Base-by-base conservation (phyloP, 2,888 invertebrate species). In the Serripes groenlandicus region DNA sequence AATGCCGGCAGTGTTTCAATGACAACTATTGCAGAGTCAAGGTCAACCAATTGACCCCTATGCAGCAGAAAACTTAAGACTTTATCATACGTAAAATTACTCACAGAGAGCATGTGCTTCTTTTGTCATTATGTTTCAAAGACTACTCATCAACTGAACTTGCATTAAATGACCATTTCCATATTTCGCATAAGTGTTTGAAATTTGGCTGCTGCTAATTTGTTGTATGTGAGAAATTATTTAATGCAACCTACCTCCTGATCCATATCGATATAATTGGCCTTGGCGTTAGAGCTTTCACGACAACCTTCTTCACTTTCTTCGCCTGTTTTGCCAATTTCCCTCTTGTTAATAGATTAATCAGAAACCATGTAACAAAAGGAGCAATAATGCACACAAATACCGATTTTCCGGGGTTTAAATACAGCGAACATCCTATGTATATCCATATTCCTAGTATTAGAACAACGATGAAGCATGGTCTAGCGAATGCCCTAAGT, bases 281-380 rank as follows among this genome's bases (percentile, higher is more conserved):
- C 23, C 30, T 35, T 30, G 71, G 54, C 30, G n/a, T 35, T n/a
- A 71, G 15, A n/a, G 35, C 32, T 35, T 54, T 54, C 32, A n/a
- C 1, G 0, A 56, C 23, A 21, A n/a, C 11, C 26, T 56, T 56
- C n/a, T 2, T 32, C 1, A 3, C 9, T 18, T 18, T n/a, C 26
- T 26, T 56, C 11, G 56, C 37, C 23, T 7, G 23, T 54, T 56
- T 54, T n/a, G 34, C 32, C 9, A 71, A 23, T 26, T 54, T 54
- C 11, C 71, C 71, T 23, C 71, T 71, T 11, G 71, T 71, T n/a
- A 54, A 23, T n/a, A 32, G 30, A n/a, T 71, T 71, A 34, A 71
- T 26, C 34, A 54, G 35, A 56, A 34, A 54, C 18, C 32, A 56
- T 3, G 56, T 35, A 15, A 71, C 56, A 54, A 30, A 35, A 7